Evolutionary conservation across 2,888 invertebrate species (phyloP), one percentile per base, ranked within the genome.

Genomic region (Drosophila meridiana): DNA sequence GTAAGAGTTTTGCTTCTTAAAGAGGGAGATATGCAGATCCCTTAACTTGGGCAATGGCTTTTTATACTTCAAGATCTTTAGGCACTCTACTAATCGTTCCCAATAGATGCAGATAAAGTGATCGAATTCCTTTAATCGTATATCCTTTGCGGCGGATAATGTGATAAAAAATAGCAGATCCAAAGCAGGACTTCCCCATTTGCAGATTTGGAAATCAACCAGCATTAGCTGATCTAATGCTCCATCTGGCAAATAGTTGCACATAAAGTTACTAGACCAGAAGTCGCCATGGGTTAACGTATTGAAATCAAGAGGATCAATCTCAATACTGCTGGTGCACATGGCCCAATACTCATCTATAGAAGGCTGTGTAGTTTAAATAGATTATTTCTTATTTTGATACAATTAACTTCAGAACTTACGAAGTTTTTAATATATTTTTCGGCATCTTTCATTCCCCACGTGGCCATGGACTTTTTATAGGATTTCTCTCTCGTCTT

Each of bases 211-310:
- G 58, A 85, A 91, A 70, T 93, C 93, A 5, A 92, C 70, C 26
- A 93, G 76, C 0, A 87, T 66, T 1, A 90, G 58, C 38, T 92
- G 77, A 40, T 83, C 69, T 0, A 92, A 64, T 4, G 63, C 48
- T 0, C 88, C 90, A 47, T 74, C 32, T 0, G 82, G 68, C 4
- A 78, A 52, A 66, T 91, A 87, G n/a, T 78, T 82, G 55, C 86
- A 90, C 92, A 92, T 92, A 0, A 92, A 75, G 42, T 92, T 92
- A 55, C 92, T 92, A 0, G 88, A 83, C 93, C 92, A 92, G 55
- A 91, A 91, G 68, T 92, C 92, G 0, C 92, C 91, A 65, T 92
- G 92, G 53, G 73, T 92, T 0, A 92, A 66, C 0, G 91, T 91
- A 67, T 89, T 85, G 26, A 92, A 91, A 0, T 77, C 82, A n/a